Percentiles rank a stretch among this genome's conserved stretches.
Evolutionary conservation across 2,113 vertebrate genomes (phyloP).

Genomic region (Ornithorhynchus anatinus): DNA sequence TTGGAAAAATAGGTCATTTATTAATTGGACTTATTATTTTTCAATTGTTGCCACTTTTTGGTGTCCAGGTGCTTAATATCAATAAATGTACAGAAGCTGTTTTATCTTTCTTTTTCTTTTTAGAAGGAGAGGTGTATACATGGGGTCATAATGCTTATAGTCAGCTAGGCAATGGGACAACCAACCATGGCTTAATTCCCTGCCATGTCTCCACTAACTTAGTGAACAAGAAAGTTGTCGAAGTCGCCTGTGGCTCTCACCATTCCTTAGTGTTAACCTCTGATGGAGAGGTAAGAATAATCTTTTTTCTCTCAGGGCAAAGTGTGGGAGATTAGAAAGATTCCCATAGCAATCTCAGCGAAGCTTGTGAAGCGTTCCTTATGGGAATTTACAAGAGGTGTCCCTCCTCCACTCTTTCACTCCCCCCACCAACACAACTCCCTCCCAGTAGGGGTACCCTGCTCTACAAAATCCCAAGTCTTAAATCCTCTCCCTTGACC

Average conservation of each 20-base stretch:
- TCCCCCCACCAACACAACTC: too few species aligned
- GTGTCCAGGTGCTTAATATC: not conserved
- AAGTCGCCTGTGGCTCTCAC: slow-evolving; percentile 96
- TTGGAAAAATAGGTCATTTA: not conserved
- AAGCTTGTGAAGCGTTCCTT: too few species aligned
- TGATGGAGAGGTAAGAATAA: slow-evolving; percentile 88
- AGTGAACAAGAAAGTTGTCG: slow-evolving; percentile 88
- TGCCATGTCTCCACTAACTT: slow-evolving; percentile 93
- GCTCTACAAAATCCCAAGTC: too few species aligned
- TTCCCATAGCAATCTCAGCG: not conserved
- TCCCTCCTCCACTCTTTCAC: too few species aligned
- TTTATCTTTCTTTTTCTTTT: slow-evolving; percentile 35
- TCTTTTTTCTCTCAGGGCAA: not conserved
- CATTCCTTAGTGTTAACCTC: slow-evolving; percentile 92
- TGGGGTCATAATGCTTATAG: slow-evolving; percentile 98
- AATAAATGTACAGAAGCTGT: slow-evolving; percentile 2
- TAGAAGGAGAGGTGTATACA: slow-evolving; percentile 95
- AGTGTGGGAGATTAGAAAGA: not conserved
- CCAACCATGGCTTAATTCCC: slow-evolving; percentile 86
- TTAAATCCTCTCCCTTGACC: too few species aligned
- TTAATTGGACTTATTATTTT: slow-evolving; percentile 7
- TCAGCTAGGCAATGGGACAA: slow-evolving; percentile 94
- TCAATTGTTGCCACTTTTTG: not conserved
- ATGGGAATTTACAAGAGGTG: too few species aligned
- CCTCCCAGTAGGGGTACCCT: too few species aligned